Base-by-base conservation (phyloP, 23 tunicate genomes). In the Ascidia mentula region DNA sequence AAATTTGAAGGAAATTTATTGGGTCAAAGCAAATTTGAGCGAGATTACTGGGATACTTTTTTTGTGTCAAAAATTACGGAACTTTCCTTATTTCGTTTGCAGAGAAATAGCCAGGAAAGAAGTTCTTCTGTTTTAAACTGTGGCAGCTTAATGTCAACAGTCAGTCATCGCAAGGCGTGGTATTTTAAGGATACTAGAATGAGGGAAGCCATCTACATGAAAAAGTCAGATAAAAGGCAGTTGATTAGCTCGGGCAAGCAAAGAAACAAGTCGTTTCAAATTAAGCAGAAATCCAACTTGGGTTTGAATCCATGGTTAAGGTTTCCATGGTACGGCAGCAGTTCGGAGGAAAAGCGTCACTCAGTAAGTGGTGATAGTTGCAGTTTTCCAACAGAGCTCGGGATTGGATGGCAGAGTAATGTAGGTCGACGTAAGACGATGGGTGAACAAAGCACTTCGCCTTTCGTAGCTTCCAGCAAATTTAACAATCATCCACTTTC, bases 91-190 rank as follows among this genome's bases (percentile, higher is more conserved):
- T 9, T 53, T 15, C 61, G 45, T 4, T n/a, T 20, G 13, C 74
- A 60, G 46, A 45, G 69, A 31, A 77, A 24, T 4, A 18, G 36
- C 9, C 69, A 60, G 31, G 74, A 79, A 42, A 60, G 74, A 60
- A 60, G 74, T 36, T 9, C 81, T 46, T 65, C 73, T 2, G 37
- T 79, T 28, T 31, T 77, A 34, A 45, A 60, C 36, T 34, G 82
- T 61, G 32, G 37, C 33, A 28, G 38, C n/a, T 32, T 79, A n/a
- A 28, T 74, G 46, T 30, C 46, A 26, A 38, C 46, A 31, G 32
- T 3, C 33, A 46, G 69, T 69, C 73, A 60, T n/a, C 59, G 46
- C 69, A 79, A 79, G 53, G 59, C 73, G 6, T 79, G 82, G 82
- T 79, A 60, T 60, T 31, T 79, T 7, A 60, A 79, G 61, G 82